Evolutionary conservation across 2,797 vertebrate species (phyloP).

Genomic region (Anomalospiza imberbis): DNA sequence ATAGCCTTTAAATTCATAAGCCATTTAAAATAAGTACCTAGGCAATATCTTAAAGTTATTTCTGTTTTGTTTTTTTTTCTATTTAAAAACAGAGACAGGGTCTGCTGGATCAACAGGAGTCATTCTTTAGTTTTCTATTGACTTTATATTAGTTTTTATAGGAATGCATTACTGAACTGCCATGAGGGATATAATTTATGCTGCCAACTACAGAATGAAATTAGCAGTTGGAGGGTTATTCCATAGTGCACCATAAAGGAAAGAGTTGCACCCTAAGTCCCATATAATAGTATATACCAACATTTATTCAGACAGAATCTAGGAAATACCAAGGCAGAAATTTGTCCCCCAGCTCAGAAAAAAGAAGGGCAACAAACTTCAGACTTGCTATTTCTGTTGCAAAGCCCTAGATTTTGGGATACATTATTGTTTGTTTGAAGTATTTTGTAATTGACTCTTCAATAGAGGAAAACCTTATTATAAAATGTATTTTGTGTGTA

Average conservation of each 20-base stretch:
- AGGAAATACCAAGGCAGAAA: not conserved
- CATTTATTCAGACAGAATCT: not conserved
- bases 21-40: not conserved
- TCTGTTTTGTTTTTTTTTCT: not conserved
- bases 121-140: not conserved
- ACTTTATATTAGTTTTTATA: constrained; percentile 1
- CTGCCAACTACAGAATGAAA: not conserved
- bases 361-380: not conserved
- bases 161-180: not conserved
- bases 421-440: not conserved
- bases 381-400: not conserved
- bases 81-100: not conserved
- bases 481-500: not conserved
- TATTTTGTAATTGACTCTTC: not conserved
- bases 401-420: not conserved
- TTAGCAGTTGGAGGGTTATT: not conserved
- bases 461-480: not conserved
- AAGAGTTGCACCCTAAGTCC: not conserved
- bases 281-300: not conserved
- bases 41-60: not conserved
- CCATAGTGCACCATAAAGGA: not conserved
- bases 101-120: not conserved
- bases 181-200: not conserved
- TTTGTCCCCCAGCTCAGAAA: not conserved
- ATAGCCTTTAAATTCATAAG: not conserved